Evolutionary conservation across 2,888 invertebrate genomes (phyloP).

Genomic region (Drosophila engyochracea): DNA sequence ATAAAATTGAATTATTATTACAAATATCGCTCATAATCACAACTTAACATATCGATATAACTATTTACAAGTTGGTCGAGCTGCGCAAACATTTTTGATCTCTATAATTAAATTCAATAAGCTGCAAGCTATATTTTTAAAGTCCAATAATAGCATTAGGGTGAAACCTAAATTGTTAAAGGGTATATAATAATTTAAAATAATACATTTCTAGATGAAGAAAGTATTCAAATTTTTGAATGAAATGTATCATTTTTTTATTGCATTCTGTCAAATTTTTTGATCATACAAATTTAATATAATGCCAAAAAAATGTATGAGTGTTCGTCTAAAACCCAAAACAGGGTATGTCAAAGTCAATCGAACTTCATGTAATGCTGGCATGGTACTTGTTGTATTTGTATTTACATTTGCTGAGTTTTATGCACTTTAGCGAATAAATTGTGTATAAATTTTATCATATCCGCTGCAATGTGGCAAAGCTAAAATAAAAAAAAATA

Average conservation of each 20-base stretch:
- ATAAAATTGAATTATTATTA: conserved; percentile 57
- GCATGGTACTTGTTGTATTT: not conserved
- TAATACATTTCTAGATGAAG: not conserved
- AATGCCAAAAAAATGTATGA: not conserved
- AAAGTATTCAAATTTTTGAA: not conserved
- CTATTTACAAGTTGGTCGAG: conserved; percentile 10
- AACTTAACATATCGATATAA: conserved; percentile 15
- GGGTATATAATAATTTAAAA: not conserved
- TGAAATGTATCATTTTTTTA: not conserved
- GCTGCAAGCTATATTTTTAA: conserved; percentile 48
- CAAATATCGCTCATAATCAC: conserved; percentile 45
- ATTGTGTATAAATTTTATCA: conserved; percentile 52
- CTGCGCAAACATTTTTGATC: conserved; percentile 47
- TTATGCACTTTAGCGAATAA: conserved; percentile 42
- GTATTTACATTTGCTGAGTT: conserved; percentile 36
- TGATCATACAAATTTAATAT: not conserved
- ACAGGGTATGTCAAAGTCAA: not conserved
- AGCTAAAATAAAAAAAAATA: conserved; percentile 10
- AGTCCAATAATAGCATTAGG: conserved; percentile 29
- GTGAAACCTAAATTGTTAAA: conserved; percentile 7
- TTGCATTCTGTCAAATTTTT: not conserved
- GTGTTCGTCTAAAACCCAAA: not conserved
- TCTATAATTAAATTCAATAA: conserved; percentile 66
- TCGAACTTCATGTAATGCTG: not conserved
- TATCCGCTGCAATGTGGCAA: conserved; percentile 41